Conservation (phyloP, 2,797 vertebrate genomes). For the Rhinoraja longicauda region DNA sequence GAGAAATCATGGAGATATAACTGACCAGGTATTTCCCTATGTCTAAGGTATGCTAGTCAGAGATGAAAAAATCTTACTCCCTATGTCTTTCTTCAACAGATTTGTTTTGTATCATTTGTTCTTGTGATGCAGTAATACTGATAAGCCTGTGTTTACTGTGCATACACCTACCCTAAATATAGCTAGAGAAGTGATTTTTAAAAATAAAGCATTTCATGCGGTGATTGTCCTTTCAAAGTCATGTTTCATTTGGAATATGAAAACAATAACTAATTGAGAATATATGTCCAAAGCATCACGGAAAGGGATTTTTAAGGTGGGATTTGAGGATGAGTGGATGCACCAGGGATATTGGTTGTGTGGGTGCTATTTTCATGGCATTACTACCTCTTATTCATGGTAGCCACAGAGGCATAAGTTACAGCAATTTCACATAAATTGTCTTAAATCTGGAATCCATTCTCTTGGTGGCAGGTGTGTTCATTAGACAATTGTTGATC, state of each 20-base stretch:
- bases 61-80: background rate
- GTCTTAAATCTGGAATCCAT: too few relatives aligned
- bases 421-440: too few relatives aligned
- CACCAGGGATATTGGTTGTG: background rate
- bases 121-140: background rate
- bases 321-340: too few relatives aligned
- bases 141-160: background rate
- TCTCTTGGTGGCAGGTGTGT: too few relatives aligned
- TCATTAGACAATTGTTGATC: too few relatives aligned
- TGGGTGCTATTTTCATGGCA: background rate
- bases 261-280: too few relatives aligned
- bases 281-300: background rate
- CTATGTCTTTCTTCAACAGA: background rate
- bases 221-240: background rate
- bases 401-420: background rate
- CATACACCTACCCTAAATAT: background rate
- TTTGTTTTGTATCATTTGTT: background rate
- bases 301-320: too few relatives aligned
- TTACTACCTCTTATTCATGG: background rate
- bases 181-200: background rate
- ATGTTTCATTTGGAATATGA: background rate
- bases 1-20: background rate
- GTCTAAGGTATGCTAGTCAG: background rate
- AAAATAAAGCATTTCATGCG: too few relatives aligned
- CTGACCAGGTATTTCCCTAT: background rate